A percentile compares a stretch with the other conserved stretches of the same genome.
Conservation (phyloP, 2,113 vertebrate species). For the Periophthalmus modestus region DNA sequence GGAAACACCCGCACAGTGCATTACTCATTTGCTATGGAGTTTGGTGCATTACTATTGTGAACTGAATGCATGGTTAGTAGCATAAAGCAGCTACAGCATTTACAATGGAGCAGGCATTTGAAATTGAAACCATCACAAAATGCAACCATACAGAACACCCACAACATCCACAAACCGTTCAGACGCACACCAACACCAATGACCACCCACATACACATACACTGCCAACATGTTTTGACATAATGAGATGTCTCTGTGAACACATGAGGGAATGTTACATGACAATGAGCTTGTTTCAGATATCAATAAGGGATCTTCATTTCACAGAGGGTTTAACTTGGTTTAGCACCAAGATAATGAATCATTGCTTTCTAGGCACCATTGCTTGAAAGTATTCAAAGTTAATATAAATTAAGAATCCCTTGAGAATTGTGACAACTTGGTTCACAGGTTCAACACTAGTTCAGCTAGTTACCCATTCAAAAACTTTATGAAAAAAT, state of each 20-base stretch:
- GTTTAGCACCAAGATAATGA: background rate
- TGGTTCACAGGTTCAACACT: background rate
- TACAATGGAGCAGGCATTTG: slow-evolving; percentile 52
- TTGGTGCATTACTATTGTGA: background rate
- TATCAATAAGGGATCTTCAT: too few relatives aligned
- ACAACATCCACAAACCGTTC: slow-evolving; percentile 29
- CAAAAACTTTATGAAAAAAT: background rate
- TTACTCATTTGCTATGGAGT: slow-evolving; percentile 20
- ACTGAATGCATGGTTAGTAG: slow-evolving; percentile 51
- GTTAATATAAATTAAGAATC: too few relatives aligned
- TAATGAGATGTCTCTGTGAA: background rate
- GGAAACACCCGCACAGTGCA: slow-evolving; percentile 9
- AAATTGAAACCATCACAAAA: slow-evolving; percentile 54
- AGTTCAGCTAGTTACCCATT: background rate
- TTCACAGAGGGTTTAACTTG: background rate
- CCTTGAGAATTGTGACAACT: background rate
- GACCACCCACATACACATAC: slow-evolving; percentile 35
- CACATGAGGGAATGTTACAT: background rate
- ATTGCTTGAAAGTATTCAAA: background rate
- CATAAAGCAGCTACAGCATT: slow-evolving; percentile 42
- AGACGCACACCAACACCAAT: slow-evolving; percentile 18
- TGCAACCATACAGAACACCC: slow-evolving; percentile 44
- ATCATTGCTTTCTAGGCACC: background rate
- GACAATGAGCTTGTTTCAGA: background rate
- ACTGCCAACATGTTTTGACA: slow-evolving; percentile 18